Evolutionary conservation across 2,113 vertebrate species (phyloP).

Genomic region (Tachycineta bicolor): DNA sequence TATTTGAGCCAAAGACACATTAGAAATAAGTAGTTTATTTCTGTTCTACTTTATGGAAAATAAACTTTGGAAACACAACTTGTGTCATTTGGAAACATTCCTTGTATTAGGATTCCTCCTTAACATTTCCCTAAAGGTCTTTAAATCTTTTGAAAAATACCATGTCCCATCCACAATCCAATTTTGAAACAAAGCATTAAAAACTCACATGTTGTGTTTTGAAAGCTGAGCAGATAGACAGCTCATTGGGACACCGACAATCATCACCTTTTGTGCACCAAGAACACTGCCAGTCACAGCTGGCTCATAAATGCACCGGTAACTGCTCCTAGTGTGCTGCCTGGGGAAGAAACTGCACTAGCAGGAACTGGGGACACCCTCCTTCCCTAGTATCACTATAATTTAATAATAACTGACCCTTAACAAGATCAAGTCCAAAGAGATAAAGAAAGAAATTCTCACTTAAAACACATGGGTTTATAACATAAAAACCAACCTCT

Average conservation of each 20-base stretch:
- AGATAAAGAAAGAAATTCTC: neutral
- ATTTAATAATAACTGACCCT: neutral
- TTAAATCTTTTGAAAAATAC: constrained; percentile 8
- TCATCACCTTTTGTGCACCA: neutral
- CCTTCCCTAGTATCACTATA: neutral
- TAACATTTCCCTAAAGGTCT: neutral
- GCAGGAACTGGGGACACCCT: neutral
- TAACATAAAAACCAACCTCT: neutral
- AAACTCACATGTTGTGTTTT: neutral
- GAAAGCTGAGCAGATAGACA: neutral
- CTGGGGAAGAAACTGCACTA: neutral
- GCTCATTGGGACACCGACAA: neutral
- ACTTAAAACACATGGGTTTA: neutral
- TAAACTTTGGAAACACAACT: neutral
- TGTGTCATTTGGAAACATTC: neutral
- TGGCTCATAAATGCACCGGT: neutral
- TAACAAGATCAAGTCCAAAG: neutral
- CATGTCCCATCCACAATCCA: neutral
- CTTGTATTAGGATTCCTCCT: neutral
- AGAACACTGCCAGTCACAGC: neutral
- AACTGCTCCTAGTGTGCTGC: neutral
- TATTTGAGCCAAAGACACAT: neutral
- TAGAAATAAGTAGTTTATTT: neutral
- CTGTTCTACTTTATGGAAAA: neutral
- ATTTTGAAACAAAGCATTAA: neutral